Percentiles rank a stretch among this genome's conserved stretches.
These are phyloP conservation scores for Hydrophis major DNA, from an alignment of 2,797 vertebrate species.

Conservation along the genomic window DNA sequence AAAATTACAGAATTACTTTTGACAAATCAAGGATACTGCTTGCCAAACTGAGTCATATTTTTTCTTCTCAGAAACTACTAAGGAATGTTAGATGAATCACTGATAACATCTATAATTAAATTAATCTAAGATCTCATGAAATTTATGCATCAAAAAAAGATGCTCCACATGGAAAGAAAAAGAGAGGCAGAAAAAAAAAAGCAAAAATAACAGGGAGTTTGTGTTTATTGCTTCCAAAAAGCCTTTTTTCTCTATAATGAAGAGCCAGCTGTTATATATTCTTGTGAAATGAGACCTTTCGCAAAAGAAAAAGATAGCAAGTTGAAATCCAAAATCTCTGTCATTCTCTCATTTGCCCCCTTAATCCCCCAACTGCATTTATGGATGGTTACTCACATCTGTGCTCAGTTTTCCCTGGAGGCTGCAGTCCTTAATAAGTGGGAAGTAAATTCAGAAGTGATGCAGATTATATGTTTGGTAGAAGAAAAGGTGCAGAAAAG, in stretches of 20 bases:
- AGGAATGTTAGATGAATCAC: background rate
- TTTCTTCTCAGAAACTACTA: background rate
- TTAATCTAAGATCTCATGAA: background rate
- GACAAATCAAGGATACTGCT: background rate
- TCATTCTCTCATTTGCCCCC: background rate
- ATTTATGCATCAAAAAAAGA: background rate
- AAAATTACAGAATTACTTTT: background rate
- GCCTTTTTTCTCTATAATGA: constrained; percentile 33
- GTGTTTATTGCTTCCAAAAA: background rate
- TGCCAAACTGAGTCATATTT: background rate
- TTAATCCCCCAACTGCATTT: background rate
- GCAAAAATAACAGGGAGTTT: constrained; percentile 5
- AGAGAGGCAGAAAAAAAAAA: background rate
- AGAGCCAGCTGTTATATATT: background rate
- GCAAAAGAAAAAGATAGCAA: background rate
- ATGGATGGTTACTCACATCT: constrained; percentile 12
- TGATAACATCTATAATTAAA: background rate
- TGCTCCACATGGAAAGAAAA: background rate
- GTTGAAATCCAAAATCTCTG: background rate
- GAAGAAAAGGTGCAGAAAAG: background rate
- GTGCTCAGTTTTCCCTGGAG: constrained; percentile 13
- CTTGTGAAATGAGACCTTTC: background rate
- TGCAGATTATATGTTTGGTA: background rate
- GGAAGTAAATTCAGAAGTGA: background rate
- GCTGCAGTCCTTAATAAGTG: background rate